Conservation (phyloP, 2,888 invertebrate genomes). For the Oscheius sp. region DNA sequence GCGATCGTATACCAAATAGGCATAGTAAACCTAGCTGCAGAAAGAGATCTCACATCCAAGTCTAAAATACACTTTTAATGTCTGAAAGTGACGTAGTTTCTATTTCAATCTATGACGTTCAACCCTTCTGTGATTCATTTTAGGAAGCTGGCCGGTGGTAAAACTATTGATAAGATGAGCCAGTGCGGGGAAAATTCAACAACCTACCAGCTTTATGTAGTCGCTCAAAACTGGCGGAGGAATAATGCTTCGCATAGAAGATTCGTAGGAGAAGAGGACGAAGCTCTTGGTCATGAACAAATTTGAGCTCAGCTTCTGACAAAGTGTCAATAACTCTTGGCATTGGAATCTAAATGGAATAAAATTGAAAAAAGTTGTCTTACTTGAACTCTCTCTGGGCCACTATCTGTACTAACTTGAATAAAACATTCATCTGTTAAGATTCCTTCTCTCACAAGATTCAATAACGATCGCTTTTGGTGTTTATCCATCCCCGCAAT, state of each 20-base stretch:
- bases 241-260: conserved; percentile 49
- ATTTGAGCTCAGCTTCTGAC: conserved; percentile 38
- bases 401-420: conserved; percentile 52
- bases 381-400: conserved; percentile 59
- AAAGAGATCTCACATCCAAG: conserved; percentile 55
- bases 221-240: conserved; percentile 54
- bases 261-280: conserved; percentile 46
- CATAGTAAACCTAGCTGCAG: conserved; percentile 54
- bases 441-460: conserved; percentile 54
- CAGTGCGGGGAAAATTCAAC: not conserved
- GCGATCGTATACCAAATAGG: conserved; percentile 58
- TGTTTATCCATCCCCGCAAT: conserved; percentile 51
- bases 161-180: not conserved
- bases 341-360: conserved; percentile 60
- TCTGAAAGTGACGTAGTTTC: too few relatives aligned
- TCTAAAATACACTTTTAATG: too few relatives aligned
- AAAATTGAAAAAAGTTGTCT: not conserved
- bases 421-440: conserved; percentile 60
- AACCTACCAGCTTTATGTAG: conserved; percentile 49
- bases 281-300: conserved; percentile 34
- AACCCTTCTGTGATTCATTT: too few relatives aligned
- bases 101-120: too few relatives aligned
- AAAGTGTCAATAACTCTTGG: conserved; percentile 54
- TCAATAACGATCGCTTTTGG: conserved; percentile 53
- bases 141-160: too few relatives aligned